phyloP scores from a whole-genome alignment of 2,113 vertebrate genomes.

The Hyla sarda region DNA sequence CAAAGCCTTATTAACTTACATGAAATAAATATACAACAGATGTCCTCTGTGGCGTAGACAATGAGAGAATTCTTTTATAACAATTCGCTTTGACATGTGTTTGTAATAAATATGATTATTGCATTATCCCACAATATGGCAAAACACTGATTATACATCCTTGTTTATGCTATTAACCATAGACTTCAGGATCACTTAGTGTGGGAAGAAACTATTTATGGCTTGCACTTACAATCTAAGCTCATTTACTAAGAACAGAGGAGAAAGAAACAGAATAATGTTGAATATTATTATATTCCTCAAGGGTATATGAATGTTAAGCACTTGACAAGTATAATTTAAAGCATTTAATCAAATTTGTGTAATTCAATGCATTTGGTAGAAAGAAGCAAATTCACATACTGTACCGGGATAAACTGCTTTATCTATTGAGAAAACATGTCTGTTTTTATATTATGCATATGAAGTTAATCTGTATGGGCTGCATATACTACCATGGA shows the following conservation, averaged over 20 bases:
- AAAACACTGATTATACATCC: slow-evolving; percentile 59
- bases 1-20: slow-evolving; percentile 69
- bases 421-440: slow-evolving; percentile 21
- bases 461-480: neutral
- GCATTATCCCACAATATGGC: slow-evolving; percentile 66
- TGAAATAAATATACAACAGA: slow-evolving; percentile 72
- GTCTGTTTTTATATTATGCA: neutral
- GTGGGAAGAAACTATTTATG: slow-evolving; percentile 57
- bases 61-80: slow-evolving; percentile 67
- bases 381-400: slow-evolving; percentile 31
- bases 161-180: slow-evolving; percentile 55
- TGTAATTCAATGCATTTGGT: slow-evolving; percentile 43
- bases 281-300: slow-evolving; percentile 52
- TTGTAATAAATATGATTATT: slow-evolving; percentile 72
- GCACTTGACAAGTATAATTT: slow-evolving; percentile 48
- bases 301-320: slow-evolving; percentile 33
- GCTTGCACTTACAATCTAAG: slow-evolving; percentile 42
- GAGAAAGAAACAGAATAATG: slow-evolving; percentile 38
- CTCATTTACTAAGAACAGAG: slow-evolving; percentile 47
- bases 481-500: neutral
- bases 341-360: slow-evolving; percentile 53
- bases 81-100: slow-evolving; percentile 70
- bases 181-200: slow-evolving; percentile 48
- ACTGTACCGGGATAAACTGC: slow-evolving; percentile 2
- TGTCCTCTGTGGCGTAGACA: slow-evolving; percentile 67